Base-by-base conservation (phyloP, 2,113 vertebrate genomes). In the Oceanites oceanicus region DNA sequence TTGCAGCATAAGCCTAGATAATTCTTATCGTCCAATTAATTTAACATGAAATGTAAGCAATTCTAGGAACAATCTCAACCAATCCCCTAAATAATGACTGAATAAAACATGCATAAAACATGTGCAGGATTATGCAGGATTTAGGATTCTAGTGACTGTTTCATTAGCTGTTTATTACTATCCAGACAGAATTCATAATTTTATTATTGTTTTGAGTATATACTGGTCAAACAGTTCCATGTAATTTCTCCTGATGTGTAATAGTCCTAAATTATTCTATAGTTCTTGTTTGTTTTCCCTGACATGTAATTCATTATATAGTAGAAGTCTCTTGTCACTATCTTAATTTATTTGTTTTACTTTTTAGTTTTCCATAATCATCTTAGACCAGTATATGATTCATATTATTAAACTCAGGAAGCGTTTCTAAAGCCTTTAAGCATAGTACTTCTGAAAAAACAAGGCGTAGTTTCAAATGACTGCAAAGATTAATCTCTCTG, bases 141-240 rank as follows among this genome's bases (percentile, higher is more conserved):
- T 77, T 86, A 95, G 86, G 79, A 83, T 84, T 87, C 34, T 71
- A 66, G 47, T 92, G 90, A 80, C 90, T 96, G 52, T 92, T 93
- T 96, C 86, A 80, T 96, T 97, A 96, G 47, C 72, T 96, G 32
- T 88, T 67, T 65, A 94, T 91, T 94, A 87, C 62, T 94, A 58
- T 74, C 45, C 74, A 78, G 36, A 34, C 32, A 94, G 50, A 86
- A 59, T 63, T 45, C 86, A 52, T 50, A 92, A 95, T 95, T 95
- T 86, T 61, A n/a, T 45, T 85, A 73, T n/a, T 65, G 13, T 84
- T 97, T 91, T 21, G 3, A 61, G 29, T 90, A 45, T 85, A 58
- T 86, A 71, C 47, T 70, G 20, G 25, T 90, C 61, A 90, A 94
- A 86, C 17, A 27, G 27, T 38, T 93, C 10, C 21, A 47, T 7